A percentile compares a stretch with the other conserved stretches of the same genome.
Conservation (phyloP, 1,140 invertebrate species). For the Macrocentrus cingulum region DNA sequence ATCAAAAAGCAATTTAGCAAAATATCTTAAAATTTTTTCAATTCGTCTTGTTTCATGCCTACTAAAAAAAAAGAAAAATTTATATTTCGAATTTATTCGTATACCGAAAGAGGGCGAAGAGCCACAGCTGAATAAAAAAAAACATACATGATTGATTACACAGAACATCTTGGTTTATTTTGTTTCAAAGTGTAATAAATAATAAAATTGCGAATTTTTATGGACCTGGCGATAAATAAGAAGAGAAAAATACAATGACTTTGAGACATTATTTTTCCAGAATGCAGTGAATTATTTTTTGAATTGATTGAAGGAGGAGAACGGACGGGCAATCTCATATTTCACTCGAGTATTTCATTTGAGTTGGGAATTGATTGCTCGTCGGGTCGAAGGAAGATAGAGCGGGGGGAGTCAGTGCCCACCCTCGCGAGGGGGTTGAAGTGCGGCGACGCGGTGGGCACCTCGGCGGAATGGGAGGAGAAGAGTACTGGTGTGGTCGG, state of each 20-base stretch:
- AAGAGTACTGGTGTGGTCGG: constrained; percentile 2
- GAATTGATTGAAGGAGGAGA: constrained; percentile 22
- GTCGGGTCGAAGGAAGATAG: constrained; percentile 25
- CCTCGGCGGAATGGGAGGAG: neutral
- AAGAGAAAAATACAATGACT: neutral
- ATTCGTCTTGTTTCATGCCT: no score
- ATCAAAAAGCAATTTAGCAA: no score
- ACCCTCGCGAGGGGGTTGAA: neutral
- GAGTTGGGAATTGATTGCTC: constrained; percentile 34
- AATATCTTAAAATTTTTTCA: no score
- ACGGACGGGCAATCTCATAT: constrained; percentile 32
- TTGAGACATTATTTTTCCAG: constrained; percentile 2
- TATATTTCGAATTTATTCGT: no score
- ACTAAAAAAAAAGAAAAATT: no score
- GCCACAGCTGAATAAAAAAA: no score
- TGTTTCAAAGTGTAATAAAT: neutral
- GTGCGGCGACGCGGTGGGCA: no score
- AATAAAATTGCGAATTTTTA: no score
- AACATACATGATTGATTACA: no score
- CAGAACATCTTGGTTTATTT: neutral
- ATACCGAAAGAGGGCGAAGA: no score
- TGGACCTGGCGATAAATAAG: no score
- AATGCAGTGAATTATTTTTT: constrained; percentile 10
- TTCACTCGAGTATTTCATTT: constrained; percentile 36
- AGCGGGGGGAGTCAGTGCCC: constrained; percentile 6